Conservation (phyloP, 2,797 vertebrate genomes). For the Varecia variegata region DNA sequence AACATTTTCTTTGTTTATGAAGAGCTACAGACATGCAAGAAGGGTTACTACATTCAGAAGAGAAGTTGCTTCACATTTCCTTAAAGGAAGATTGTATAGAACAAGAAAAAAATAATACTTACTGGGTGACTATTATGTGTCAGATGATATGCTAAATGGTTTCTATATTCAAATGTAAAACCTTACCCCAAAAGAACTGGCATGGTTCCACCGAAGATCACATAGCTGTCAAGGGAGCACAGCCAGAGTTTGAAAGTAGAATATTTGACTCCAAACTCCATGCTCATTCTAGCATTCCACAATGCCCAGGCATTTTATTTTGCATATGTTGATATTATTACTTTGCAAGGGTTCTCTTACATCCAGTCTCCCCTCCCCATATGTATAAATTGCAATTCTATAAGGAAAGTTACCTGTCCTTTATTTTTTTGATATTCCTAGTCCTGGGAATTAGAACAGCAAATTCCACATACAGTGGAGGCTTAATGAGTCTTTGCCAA, state of each 20-base stretch:
- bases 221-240: neutral
- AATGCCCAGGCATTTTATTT: neutral
- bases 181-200: neutral
- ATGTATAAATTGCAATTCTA: neutral
- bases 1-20: neutral
- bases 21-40: neutral
- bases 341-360: neutral
- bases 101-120: neutral
- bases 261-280: neutral
- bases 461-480: neutral
- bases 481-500: neutral
- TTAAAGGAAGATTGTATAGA: neutral
- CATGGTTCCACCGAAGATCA: neutral
- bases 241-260: neutral
- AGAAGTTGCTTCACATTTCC: neutral
- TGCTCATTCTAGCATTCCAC: neutral
- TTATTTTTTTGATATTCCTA: neutral
- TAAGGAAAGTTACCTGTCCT: neutral
- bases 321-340: neutral
- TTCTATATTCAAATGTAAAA: neutral
- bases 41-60: neutral
- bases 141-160: neutral
- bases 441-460: neutral
- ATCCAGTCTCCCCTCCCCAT: neutral
- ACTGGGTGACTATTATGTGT: neutral